Evolutionary conservation across 1,140 invertebrate species (phyloP).

Genomic region (Drosophila carrolli): DNA sequence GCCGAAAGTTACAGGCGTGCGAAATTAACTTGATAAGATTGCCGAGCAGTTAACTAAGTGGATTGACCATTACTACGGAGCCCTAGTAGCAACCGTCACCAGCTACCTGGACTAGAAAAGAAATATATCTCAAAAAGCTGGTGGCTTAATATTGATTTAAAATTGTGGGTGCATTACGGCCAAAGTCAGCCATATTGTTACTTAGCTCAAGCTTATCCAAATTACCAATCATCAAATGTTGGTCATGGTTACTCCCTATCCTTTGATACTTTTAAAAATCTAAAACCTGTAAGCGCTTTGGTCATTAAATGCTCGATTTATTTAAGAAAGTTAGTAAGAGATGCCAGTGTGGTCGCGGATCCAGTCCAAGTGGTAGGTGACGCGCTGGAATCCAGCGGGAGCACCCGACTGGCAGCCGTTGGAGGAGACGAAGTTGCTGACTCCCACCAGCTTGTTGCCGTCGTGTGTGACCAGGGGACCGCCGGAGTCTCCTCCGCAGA

Average conservation of each 20-base stretch:
- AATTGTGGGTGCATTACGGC: too few species aligned
- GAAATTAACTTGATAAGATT: constrained; percentile 32
- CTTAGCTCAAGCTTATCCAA: too few species aligned
- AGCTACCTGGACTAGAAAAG: too few species aligned
- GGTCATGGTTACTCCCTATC: background rate
- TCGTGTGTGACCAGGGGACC: constrained; percentile 84
- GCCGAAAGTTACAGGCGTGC: background rate
- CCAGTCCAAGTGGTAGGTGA: constrained; percentile 86
- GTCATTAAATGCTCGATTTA: constrained; percentile 1
- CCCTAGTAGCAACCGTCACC: too few species aligned
- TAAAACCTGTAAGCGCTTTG: background rate
- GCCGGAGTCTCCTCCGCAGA: constrained; percentile 86
- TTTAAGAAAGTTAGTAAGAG: constrained; percentile 44
- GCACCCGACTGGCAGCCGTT: constrained; percentile 73
- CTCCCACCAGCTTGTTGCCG: constrained; percentile 48
- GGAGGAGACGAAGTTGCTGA: constrained; percentile 48
- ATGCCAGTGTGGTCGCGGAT: constrained; percentile 79
- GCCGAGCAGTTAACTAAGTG: background rate
- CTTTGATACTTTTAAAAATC: background rate
- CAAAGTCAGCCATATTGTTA: too few species aligned
- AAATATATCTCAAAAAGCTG: too few species aligned
- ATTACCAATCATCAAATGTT: too few species aligned
- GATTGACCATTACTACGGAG: constrained; percentile 10
- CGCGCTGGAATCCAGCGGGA: constrained; percentile 85
- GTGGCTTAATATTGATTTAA: too few species aligned